A percentile compares a stretch with the other conserved stretches of the same genome.
Conservation (phyloP, 2,113 vertebrate species). For the Rhipidura dahli region DNA sequence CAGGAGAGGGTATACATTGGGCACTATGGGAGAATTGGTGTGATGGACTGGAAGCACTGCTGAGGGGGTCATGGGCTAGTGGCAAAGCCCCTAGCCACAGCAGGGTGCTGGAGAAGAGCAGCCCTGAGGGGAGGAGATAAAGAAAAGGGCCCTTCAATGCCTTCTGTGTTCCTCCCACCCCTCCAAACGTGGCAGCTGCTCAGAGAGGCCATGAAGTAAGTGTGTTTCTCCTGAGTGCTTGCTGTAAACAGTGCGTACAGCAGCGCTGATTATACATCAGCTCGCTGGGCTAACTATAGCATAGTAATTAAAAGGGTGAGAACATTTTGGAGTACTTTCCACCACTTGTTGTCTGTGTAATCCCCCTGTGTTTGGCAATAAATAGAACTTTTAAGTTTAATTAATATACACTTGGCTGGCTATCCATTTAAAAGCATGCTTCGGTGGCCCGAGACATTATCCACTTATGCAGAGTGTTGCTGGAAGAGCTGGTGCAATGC, state of each 20-base stretch:
- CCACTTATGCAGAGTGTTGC: neutral
- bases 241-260: conserved; percentile 26
- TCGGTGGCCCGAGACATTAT: conserved; percentile 55
- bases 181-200: neutral
- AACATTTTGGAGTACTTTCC: conserved; percentile 75
- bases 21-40: neutral
- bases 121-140: neutral
- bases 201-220: neutral
- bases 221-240: conserved; percentile 23
- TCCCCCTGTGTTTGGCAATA: conserved; percentile 74
- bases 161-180: neutral
- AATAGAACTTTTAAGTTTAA: conserved; percentile 79
- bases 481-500: neutral
- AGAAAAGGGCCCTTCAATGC: neutral
- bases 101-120: neutral
- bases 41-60: neutral
- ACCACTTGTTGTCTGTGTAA: conserved; percentile 71
- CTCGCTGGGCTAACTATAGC: conserved; percentile 72
- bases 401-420: conserved; percentile 75
- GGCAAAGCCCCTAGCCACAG: accelerated
- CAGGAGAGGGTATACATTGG: neutral
- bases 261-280: conserved; percentile 68
- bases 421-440: conserved; percentile 64
- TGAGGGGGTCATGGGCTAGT: accelerated
- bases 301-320: conserved; percentile 78